A percentile compares a stretch with the other conserved stretches of the same genome.
Conservation (phyloP, 1,140 invertebrate genomes). For the Scaptomyza hsui region DNA sequence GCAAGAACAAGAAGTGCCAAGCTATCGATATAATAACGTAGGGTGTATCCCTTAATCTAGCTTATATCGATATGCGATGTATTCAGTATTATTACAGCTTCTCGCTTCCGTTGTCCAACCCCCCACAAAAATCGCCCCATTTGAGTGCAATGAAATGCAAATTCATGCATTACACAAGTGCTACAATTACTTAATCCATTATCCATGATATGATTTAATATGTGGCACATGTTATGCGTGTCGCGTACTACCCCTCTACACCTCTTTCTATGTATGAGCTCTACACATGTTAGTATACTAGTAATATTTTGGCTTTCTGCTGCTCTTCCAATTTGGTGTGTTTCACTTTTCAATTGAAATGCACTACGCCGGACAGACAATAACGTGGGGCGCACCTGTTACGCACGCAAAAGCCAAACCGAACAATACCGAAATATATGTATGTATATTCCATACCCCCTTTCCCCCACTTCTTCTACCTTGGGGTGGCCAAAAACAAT, state of each 20-base stretch:
- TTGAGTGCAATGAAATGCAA: conserved; percentile 31
- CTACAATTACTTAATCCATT: conserved; percentile 35
- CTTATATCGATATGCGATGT: too few species aligned
- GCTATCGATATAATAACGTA: too few species aligned
- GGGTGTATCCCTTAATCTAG: too few species aligned
- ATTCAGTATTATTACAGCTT: too few species aligned
- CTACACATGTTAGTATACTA: conserved; percentile 3
- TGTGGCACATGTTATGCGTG: conserved; percentile 19
- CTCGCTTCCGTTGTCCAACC: too few species aligned
- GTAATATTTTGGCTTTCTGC: too few species aligned
- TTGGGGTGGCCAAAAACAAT: conserved; percentile 37
- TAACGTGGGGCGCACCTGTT: conserved; percentile 33
- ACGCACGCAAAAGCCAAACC: conserved; percentile 26
- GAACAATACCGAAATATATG: not conserved
- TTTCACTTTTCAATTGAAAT: conserved; percentile 53
- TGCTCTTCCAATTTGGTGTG: conserved; percentile 24
- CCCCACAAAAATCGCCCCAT: not conserved
- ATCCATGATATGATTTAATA: conserved; percentile 17
- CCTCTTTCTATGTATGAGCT: not conserved
- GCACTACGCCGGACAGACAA: conserved; percentile 9
- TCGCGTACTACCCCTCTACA: conserved; percentile 8
- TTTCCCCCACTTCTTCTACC: not conserved
- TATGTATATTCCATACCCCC: not conserved
- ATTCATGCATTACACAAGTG: conserved; percentile 33
- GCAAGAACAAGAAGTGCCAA: too few species aligned